phyloP scores from a whole-genome alignment of 1,140 invertebrate species.

The Drosophila virilis region DNA sequence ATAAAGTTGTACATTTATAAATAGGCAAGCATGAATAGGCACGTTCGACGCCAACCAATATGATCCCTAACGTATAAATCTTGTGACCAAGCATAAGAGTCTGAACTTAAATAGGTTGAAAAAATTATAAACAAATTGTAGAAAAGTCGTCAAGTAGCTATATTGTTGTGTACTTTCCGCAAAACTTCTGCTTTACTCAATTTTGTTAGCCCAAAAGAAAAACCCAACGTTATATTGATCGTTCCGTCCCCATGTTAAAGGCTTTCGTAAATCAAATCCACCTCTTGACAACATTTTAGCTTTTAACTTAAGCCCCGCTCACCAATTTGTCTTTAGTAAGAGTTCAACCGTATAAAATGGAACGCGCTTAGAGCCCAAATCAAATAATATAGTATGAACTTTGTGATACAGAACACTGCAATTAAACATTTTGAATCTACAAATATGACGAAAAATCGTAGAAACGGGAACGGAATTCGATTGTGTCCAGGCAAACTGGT shows the following conservation, averaged over 20 bases:
- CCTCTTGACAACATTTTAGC: slow-evolving; percentile 30
- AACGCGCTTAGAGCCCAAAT: slow-evolving; percentile 33
- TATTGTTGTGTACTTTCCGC: background rate
- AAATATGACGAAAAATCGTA: slow-evolving; percentile 1
- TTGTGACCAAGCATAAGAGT: slow-evolving; percentile 81
- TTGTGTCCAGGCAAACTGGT: slow-evolving; percentile 59
- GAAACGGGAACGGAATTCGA: slow-evolving; percentile 24
- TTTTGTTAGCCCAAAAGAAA: slow-evolving; percentile 7
- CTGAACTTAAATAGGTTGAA: slow-evolving; percentile 78
- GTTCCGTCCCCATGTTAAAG: slow-evolving; percentile 58
- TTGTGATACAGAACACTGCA: slow-evolving; percentile 36
- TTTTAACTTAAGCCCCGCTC: background rate
- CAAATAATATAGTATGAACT: slow-evolving; percentile 10
- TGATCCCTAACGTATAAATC: slow-evolving; percentile 45
- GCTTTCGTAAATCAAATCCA: slow-evolving; percentile 14
- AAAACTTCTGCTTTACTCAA: background rate
- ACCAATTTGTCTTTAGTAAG: background rate
- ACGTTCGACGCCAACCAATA: slow-evolving; percentile 20
- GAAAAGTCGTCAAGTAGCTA: slow-evolving; percentile 11
- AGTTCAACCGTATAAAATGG: background rate
- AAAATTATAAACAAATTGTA: slow-evolving; percentile 50
- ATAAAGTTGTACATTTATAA: slow-evolving; percentile 47
- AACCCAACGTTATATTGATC: slow-evolving; percentile 60
- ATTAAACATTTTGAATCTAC: slow-evolving; percentile 10
- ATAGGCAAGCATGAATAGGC: slow-evolving; percentile 26